phyloP scores from a whole-genome alignment of 2,113 vertebrate genomes.

The Brachionichthys hirsutus region DNA sequence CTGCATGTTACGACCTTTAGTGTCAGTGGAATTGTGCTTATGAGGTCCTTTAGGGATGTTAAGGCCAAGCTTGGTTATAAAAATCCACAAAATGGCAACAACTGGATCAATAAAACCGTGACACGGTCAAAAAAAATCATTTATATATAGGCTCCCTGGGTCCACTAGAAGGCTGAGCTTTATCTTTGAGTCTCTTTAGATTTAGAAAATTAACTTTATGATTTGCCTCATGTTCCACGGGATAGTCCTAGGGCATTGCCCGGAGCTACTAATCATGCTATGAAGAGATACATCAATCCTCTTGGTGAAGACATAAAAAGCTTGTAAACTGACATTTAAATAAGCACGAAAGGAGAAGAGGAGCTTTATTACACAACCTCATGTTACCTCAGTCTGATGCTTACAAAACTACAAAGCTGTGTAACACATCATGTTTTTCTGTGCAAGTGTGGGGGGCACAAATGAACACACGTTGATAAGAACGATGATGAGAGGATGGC shows the following conservation, averaged over 20 bases:
- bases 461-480: conserved; percentile 4
- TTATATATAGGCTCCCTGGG: conserved; percentile 6
- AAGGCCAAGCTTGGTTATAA: conserved; percentile 7
- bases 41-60: conserved; percentile 16
- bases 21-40: conserved; percentile 14
- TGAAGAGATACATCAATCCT: conserved; percentile 9
- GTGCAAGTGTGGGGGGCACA: neutral
- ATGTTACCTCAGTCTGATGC: neutral
- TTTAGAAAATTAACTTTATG: conserved; percentile 14
- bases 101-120: conserved; percentile 38
- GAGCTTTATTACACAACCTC: conserved; percentile 5
- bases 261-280: conserved; percentile 27
- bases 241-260: conserved; percentile 22
- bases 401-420: neutral
- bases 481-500: conserved; percentile 11
- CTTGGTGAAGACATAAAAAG: conserved; percentile 13
- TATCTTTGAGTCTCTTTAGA: conserved; percentile 22
- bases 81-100: conserved; percentile 18
- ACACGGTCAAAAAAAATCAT: neutral
- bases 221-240: conserved; percentile 2
- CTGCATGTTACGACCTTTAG: conserved; percentile 31
- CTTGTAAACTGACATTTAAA: conserved; percentile 16
- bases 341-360: conserved; percentile 13
- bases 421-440: neutral
- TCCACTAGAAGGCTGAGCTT: neutral